Evolutionary conservation across 2,113 vertebrate genomes (phyloP), one percentile per base, ranked within the genome.

Genomic region (Microcebus griseorufus): DNA sequence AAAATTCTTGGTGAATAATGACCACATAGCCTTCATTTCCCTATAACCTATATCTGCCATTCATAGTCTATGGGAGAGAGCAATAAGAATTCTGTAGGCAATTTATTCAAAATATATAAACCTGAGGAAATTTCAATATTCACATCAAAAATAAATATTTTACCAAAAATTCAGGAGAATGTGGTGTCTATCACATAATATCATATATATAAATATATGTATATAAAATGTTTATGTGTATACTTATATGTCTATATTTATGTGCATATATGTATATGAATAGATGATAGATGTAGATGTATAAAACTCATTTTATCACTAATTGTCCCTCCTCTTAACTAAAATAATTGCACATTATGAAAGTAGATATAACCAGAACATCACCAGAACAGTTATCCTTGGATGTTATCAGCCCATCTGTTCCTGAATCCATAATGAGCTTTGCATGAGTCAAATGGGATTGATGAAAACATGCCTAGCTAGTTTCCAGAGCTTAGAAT

Each of bases 391-490:
- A 93, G 9, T n/a, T 95, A 62, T 79, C 18, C 96, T 93, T 96
- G 86, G 39, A 39, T 86, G 18, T 81, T 78, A 83, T 48, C 3
- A 87, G 14, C 7, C 25, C 48, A 91, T 86, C 72, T 95, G 32
- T 29, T 92, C 17, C 37, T 76, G 92, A 93, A 96, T 89, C 25
- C 72, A 83, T 86, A 82, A 75, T 91, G 60, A 93, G 73, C 48
- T 96, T 96, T 89, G 14, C 13, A 72, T 18, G 96, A 70, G 17
- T 93, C 67, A 90, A 84, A 75, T 80, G 25, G 62, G 8, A 90
- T 48, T 80, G 42, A 92, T 98, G 55, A 76, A 92, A 93, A 78
- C 29, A 88, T 39, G 69, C 5, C n/a, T 20, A 60, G n/a, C n/a
- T 72, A 12, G 37, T 83, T 93, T 73, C 13, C 53, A 80, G n/a